These are phyloP conservation scores for Platorchestia sp. DNA, from an alignment of 1,140 invertebrate species.

Conservation along the genomic window DNA sequence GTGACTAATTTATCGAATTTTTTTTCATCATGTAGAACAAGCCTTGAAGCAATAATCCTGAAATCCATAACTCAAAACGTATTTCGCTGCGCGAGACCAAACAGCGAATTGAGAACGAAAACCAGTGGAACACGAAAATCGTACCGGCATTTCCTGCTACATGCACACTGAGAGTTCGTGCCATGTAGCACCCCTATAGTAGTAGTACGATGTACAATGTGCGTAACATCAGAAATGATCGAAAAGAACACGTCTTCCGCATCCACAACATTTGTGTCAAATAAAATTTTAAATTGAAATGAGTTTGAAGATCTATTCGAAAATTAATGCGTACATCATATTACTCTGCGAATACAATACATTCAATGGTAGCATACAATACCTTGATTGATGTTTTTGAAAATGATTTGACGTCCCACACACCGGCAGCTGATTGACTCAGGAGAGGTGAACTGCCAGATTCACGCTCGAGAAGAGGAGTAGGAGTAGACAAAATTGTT, in stretches of 20 bases:
- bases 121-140: neutral
- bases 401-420: constrained; percentile 21
- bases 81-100: neutral
- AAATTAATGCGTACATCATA: neutral
- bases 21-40: too few species aligned
- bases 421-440: constrained; percentile 33
- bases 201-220: neutral
- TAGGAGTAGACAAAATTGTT: neutral
- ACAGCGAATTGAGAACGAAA: neutral
- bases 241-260: neutral
- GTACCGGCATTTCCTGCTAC: neutral
- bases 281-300: neutral
- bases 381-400: neutral
- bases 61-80: neutral
- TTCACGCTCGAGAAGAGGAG: neutral
- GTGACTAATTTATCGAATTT: too few species aligned
- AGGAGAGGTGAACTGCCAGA: neutral
- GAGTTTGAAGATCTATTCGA: neutral
- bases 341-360: neutral
- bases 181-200: neutral
- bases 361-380: neutral
- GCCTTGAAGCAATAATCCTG: too few species aligned
- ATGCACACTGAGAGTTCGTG: neutral
- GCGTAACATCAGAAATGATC: neutral
- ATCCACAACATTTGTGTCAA: neutral